Evolutionary conservation across 2,888 invertebrate genomes (phyloP), one percentile per base, ranked within the genome.

Genomic region (Drosophila incognita): DNA sequence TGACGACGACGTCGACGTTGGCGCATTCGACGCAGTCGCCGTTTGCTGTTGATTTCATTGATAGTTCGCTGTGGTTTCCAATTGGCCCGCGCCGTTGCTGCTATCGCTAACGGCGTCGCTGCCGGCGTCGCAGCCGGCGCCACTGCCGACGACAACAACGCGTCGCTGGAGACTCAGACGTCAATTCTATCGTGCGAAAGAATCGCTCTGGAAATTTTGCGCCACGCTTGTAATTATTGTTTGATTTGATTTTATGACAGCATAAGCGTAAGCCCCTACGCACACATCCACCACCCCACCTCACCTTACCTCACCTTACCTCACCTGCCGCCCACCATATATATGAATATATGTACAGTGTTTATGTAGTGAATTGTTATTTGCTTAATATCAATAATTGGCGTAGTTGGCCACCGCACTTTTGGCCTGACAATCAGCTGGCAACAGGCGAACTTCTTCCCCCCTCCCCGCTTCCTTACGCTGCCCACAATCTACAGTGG

Each of bases 211-310:
- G 67, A 49, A 62, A 72, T 69, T 42, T 61, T 66, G 74, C 75
- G 74, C 60, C 69, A 72, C 76, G 78, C 78, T 80, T 80, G 71
- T 80, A 74, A 73, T 82, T 75, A 80, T 82, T 83, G 72, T 83
- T 83, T 87, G 77, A 83, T 77, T 86, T 69, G 70, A 69, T 81
- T 79, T 68, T 72, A 78, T 72, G 74, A 62, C 60, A 49, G 46
- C 61, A 74, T 48, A 36, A 51, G 40, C 57, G 15, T 24, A 49
- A 38, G 24, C 46, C 46, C 46, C 46, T 10, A 29, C 21, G 1
- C 36, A 58, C 36, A 57, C 62, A 36, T n/a, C 21, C 2, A 40
- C 27, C 24, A 31, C 21, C 36, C 31, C 5, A 10, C 48, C 18
- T 11, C 31, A 35, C 24, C 33, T 24, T 15, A 4, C 18, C 29